Conservation (phyloP, 1,140 invertebrate species). For the Meloidogyne hapla region DNA sequence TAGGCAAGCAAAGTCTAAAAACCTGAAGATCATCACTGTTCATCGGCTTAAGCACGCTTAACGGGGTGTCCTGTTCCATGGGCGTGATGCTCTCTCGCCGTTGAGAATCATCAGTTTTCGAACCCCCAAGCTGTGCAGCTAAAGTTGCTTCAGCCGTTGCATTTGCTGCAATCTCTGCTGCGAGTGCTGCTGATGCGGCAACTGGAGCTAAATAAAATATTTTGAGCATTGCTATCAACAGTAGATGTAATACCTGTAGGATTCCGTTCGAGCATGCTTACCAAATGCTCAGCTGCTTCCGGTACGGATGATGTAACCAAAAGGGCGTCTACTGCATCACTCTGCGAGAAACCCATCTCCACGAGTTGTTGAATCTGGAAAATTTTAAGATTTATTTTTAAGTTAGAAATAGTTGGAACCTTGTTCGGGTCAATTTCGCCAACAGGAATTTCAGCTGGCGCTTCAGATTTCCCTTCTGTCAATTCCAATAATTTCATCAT, state of each 20-base stretch:
- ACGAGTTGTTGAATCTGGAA: conserved; percentile 32
- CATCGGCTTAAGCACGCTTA: conserved; percentile 19
- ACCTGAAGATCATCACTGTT: conserved; percentile 29
- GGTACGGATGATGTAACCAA: conserved; percentile 29
- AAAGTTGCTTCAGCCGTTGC: background rate
- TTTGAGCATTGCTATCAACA: background rate
- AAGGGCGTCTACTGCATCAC: conserved; percentile 41
- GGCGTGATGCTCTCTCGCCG: background rate
- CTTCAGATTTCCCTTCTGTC: conserved; percentile 32
- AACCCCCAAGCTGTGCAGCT: background rate
- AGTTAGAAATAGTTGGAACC: conserved; percentile 5
- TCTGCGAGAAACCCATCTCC: conserved; percentile 43
- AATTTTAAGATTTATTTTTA: background rate
- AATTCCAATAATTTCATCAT: conserved; percentile 32
- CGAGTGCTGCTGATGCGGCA: background rate
- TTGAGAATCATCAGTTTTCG: background rate
- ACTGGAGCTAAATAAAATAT: background rate
- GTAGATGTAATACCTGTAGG: background rate
- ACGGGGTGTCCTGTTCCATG: background rate
- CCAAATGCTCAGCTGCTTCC: conserved; percentile 31
- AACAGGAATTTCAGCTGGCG: conserved; percentile 23
- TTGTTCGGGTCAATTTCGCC: conserved; percentile 35
- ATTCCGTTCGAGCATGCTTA: background rate
- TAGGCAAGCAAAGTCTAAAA: background rate
- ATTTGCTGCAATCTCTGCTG: conserved; percentile 6